A percentile compares a stretch with the other conserved stretches of the same genome.
phyloP scores from a whole-genome alignment of 2,797 vertebrate species.

The Natrix natrix region DNA sequence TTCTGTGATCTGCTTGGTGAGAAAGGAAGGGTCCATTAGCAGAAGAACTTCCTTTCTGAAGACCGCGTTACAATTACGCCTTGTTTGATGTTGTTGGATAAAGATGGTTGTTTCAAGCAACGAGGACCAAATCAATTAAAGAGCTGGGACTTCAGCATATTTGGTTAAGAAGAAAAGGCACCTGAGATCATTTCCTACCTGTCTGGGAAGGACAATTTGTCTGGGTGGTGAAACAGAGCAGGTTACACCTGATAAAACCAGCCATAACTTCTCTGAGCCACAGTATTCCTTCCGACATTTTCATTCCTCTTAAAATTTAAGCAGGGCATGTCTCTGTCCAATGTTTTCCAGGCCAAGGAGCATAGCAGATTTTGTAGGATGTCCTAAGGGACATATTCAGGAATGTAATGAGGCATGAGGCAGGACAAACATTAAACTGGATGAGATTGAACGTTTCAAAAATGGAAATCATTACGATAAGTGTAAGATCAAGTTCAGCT shows the following conservation, averaged over 20 bases:
- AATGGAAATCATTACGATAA: background rate
- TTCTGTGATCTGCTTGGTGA: background rate
- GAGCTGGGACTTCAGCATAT: background rate
- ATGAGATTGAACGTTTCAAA: background rate
- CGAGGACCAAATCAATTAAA: background rate
- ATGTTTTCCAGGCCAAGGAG: background rate
- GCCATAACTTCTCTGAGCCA: too few species aligned
- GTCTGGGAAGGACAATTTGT: background rate
- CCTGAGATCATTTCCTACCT: background rate
- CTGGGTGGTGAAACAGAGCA: background rate
- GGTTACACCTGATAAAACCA: background rate
- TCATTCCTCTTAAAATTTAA: background rate
- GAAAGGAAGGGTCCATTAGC: background rate
- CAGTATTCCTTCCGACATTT: background rate
- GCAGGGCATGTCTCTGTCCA: background rate
- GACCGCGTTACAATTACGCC: background rate
- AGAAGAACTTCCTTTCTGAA: background rate
- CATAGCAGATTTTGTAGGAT: background rate
- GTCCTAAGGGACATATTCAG: background rate
- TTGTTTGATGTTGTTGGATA: background rate
- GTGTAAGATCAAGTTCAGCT: background rate
- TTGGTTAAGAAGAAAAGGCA: background rate
- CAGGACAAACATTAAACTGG: background rate
- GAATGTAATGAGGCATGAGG: background rate
- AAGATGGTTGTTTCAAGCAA: background rate